phyloP scores from a whole-genome alignment of 2,797 vertebrate genomes.

The Clarias platycephalus region DNA sequence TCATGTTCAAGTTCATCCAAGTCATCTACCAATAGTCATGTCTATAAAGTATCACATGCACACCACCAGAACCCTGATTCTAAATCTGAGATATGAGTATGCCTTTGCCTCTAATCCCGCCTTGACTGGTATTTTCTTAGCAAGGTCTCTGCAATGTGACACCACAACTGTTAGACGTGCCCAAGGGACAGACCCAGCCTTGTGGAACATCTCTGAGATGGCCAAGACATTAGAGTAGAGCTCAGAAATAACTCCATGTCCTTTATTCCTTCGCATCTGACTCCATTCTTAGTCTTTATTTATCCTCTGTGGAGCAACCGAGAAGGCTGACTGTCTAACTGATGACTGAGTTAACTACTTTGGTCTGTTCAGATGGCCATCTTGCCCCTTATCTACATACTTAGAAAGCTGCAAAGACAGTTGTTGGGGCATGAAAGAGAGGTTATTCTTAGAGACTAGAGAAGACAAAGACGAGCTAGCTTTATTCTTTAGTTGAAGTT shows the following conservation, averaged over 20 bases:
- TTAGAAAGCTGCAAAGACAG: slow-evolving; percentile 49
- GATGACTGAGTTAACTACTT: slow-evolving; percentile 45
- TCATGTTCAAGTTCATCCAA: slow-evolving; percentile 2
- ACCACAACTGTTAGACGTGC: slow-evolving; percentile 53
- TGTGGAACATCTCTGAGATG: slow-evolving; percentile 62
- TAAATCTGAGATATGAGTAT: slow-evolving; percentile 53
- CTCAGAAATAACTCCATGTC: slow-evolving; percentile 63
- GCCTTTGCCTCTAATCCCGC: slow-evolving; percentile 54
- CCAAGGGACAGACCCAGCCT: slow-evolving; percentile 41
- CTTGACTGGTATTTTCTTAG: slow-evolving; percentile 60
- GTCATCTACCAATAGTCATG: neutral
- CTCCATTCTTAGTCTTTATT: slow-evolving; percentile 49
- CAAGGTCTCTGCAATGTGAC: slow-evolving; percentile 64
- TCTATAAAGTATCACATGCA: slow-evolving; percentile 21
- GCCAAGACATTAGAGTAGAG: slow-evolving; percentile 63
- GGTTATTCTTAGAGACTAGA: slow-evolving; percentile 24
- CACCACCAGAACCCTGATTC: slow-evolving; percentile 2
- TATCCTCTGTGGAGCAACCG: slow-evolving; percentile 15
- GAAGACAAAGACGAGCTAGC: neutral
- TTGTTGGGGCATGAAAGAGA: slow-evolving; percentile 23
- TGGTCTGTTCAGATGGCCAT: slow-evolving; percentile 29
- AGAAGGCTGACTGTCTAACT: slow-evolving; percentile 35
- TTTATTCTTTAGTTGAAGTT: neutral
- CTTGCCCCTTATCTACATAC: slow-evolving; percentile 41
- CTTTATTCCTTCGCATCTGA: slow-evolving; percentile 49